Evolutionary conservation across 2,797 vertebrate genomes (phyloP), one percentile per base, ranked within the genome.

Genomic region (Gorsachius magnificus): DNA sequence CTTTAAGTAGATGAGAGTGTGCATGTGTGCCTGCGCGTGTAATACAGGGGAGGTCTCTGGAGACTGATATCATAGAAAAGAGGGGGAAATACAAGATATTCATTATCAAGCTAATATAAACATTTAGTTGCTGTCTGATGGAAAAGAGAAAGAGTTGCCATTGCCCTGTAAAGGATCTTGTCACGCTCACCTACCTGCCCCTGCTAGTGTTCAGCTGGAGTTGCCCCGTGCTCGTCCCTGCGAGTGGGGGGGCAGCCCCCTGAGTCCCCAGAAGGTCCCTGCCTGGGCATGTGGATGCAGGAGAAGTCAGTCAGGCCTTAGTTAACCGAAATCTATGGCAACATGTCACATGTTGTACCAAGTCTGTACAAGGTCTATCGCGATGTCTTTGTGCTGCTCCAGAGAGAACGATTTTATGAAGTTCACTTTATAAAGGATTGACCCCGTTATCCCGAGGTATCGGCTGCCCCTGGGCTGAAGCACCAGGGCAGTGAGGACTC

Each of bases 181-280:
- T 46, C 10, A 10, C 13, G 5, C 12, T 16, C 63, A 26, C 64
- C 28, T 18, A 1, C 33, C 19, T 43, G 54, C 3, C 41, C 36
- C 54, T 43, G 36, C 29, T 7, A 58, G 46, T 20, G 5, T 38
- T 25, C 56, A 54, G 83, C 48, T 1, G 2, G 29, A n/a, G 31
- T 3, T 68, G 69, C 54, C 18, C 18, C 1, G 0, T 14, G 16
- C 10, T 46, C 4, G 6, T 13, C 28, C n/a, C 50, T 81, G 36
- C 0, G 17, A 69, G 69, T 1, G 8, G n/a, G 12, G 10, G 19
- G 5, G 19, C 46, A 46, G 63, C 3, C 19, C 29, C 28, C 9
- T 2, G 2, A 0, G 21, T 10, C 38, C 38, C 38, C 68, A 33
- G n/a, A 36, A 46, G 9, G 25, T 33, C 48, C 33, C 36, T 85